Evolutionary conservation across 2,113 vertebrate genomes (phyloP).

Genomic region (Microtus richardsoni): DNA sequence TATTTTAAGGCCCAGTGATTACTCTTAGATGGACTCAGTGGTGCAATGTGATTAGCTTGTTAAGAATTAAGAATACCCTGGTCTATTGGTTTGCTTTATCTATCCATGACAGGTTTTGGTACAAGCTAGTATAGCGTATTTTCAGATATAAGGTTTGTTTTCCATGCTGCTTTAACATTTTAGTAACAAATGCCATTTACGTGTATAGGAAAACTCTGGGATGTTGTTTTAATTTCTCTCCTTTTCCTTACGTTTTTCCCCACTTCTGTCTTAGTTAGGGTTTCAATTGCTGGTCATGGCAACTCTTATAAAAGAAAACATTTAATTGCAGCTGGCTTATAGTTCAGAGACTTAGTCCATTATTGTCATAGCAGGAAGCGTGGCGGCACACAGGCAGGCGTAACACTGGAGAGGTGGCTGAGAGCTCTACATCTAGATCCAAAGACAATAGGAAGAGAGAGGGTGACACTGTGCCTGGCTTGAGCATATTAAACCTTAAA

Average conservation of each 20-base stretch:
- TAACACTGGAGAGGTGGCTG: no score
- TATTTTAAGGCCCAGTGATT: not conserved
- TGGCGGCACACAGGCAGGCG: no score
- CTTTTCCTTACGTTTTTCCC: not conserved
- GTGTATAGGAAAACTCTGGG: not conserved
- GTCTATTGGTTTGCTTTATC: not conserved
- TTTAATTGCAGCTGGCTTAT: not conserved
- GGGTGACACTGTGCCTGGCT: no score
- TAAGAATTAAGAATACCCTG: not conserved
- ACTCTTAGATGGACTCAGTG: not conserved
- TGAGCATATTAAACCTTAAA: no score
- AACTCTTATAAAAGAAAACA: not conserved
- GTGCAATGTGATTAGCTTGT: not conserved
- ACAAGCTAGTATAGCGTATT: not conserved
- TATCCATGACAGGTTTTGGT: not conserved
- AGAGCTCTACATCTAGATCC: no score
- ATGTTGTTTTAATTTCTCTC: not conserved
- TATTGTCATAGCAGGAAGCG: no score
- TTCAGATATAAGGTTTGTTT: not conserved
- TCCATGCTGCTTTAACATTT: not conserved
- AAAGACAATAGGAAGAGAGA: no score
- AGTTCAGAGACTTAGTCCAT: no score
- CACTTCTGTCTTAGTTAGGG: not conserved
- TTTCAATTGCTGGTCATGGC: no score
- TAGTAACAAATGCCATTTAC: not conserved